Percentiles rank a stretch among this genome's conserved stretches.
These are phyloP conservation scores for Athetis lepigone DNA, from an alignment of 2,888 invertebrate species.

Conservation along the genomic window DNA sequence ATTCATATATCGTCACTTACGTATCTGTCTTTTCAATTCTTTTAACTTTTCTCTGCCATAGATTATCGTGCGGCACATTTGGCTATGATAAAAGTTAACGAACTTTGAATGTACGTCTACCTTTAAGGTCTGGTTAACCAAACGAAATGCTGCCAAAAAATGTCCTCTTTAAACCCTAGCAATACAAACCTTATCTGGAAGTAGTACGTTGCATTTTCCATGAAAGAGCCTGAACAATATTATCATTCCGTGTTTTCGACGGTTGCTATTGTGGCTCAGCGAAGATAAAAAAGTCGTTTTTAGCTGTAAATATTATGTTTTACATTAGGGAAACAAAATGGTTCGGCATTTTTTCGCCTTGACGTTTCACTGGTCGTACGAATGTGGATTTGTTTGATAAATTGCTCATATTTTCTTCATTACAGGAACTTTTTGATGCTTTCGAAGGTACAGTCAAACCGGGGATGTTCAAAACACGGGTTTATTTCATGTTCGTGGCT, in stretches of 20 bases:
- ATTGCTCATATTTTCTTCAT: background rate
- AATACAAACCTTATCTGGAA: slow-evolving; percentile 29
- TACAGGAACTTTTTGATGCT: background rate
- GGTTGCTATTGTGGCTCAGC: slow-evolving; percentile 44
- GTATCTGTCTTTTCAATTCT: background rate
- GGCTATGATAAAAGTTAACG: slow-evolving; percentile 31
- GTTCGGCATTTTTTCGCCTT: slow-evolving; percentile 25
- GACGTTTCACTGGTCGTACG: background rate
- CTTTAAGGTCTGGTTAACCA: slow-evolving; percentile 32
- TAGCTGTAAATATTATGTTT: slow-evolving; percentile 52
- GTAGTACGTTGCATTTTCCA: slow-evolving; percentile 17
- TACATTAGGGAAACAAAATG: slow-evolving; percentile 46
- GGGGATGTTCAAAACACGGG: background rate
- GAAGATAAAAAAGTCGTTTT: slow-evolving; percentile 54
- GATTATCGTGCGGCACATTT: slow-evolving; percentile 7
- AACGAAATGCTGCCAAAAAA: slow-evolving; percentile 29
- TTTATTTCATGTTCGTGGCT: slow-evolving; percentile 6
- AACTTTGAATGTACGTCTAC: slow-evolving; percentile 19
- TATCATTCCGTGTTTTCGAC: slow-evolving; percentile 47
- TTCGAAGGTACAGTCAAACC: background rate
- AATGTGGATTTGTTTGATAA: background rate
- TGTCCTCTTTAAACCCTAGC: background rate
- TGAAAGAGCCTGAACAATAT: slow-evolving; percentile 21
- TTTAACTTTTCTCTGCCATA: background rate
- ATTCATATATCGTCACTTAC: background rate